phyloP scores from a whole-genome alignment of 2,797 vertebrate species.

The Scolopax rusticola region DNA sequence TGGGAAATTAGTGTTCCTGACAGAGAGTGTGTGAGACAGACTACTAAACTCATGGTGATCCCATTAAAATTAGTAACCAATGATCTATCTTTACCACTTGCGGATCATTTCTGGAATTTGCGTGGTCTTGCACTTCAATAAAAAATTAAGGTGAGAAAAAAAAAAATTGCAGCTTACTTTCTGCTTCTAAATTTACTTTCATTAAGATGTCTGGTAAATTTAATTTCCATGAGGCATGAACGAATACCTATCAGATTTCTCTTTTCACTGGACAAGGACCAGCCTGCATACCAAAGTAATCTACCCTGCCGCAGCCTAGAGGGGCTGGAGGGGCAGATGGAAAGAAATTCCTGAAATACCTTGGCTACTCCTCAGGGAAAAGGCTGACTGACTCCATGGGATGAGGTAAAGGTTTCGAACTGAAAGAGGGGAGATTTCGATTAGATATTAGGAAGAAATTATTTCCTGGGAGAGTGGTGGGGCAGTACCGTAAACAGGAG shows the following conservation, averaged over 20 bases:
- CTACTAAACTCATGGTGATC: conserved; percentile 54
- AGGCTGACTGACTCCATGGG: background rate
- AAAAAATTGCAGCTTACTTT: conserved; percentile 33
- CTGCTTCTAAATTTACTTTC: conserved; percentile 42
- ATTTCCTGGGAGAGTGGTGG: no score
- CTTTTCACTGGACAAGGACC: background rate
- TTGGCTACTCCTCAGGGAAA: background rate
- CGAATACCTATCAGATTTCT: background rate
- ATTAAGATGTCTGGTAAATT: conserved; percentile 56
- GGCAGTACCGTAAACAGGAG: background rate
- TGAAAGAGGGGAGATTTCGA: no score
- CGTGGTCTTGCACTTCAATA: background rate
- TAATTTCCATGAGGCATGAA: conserved; percentile 39
- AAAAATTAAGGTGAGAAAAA: conserved; percentile 52
- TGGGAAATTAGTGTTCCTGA: conserved; percentile 57
- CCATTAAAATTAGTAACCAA: conserved; percentile 65
- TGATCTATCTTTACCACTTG: conserved; percentile 53
- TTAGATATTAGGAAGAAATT: no score
- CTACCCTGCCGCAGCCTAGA: background rate
- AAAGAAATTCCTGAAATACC: background rate
- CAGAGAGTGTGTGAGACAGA: conserved; percentile 42
- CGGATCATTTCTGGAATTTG: conserved; percentile 57
- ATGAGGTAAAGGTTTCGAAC: background rate
- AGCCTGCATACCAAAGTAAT: background rate
- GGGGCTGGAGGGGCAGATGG: background rate